A percentile compares a stretch with the other conserved stretches of the same genome.
Evolutionary conservation across 2,113 vertebrate species (phyloP).

Genomic region (Eptesicus fuscus): DNA sequence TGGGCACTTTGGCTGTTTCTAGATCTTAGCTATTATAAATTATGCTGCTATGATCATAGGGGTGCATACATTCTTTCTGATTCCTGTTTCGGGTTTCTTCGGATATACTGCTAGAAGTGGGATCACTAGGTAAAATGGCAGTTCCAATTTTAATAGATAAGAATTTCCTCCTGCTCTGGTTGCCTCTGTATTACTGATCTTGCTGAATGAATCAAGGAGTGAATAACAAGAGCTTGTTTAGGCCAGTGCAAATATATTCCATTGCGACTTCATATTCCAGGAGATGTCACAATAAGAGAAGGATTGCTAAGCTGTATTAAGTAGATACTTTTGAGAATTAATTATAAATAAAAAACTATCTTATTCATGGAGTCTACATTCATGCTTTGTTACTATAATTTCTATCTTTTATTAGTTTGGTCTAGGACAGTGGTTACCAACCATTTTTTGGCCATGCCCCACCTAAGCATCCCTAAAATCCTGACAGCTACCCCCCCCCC

Average conservation of each 20-base stretch:
- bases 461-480: no score
- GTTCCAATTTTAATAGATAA: not conserved
- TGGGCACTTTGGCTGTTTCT: no score
- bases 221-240: not conserved
- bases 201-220: not conserved
- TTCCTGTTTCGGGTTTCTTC: no score
- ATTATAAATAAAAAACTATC: not conserved
- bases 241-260: not conserved
- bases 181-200: not conserved
- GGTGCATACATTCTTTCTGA: no score
- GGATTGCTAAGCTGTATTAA: not conserved
- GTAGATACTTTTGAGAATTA: not conserved
- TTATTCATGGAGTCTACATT: not conserved
- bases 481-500: no score
- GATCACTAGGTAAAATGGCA: no score
- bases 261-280: not conserved
- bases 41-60: no score
- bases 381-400: not conserved
- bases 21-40: no score
- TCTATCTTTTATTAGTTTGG: not conserved
- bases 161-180: not conserved
- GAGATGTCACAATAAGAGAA: not conserved
- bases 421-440: not conserved
- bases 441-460: no score
- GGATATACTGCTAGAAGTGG: no score